Evolutionary conservation across 1,140 invertebrate genomes (phyloP), one percentile per base, ranked within the genome.

Genomic region (Aphaenogaster floridana): DNA sequence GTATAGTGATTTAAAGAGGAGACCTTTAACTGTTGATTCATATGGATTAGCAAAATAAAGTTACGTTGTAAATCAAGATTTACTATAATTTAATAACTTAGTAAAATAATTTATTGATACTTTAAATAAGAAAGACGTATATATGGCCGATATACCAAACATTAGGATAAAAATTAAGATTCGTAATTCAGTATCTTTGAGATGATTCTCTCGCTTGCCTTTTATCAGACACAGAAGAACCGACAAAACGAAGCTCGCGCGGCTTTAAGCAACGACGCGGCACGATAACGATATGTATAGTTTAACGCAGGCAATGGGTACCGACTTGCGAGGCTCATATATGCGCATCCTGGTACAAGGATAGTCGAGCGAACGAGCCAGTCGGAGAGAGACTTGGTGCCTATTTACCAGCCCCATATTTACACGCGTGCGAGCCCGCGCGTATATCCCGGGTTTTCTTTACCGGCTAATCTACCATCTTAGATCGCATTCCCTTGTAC

Each of bases 381-480:
- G 64, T 39, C 52, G 21, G 71, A 42, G 39, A 54, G 57, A 78
- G 15, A 28, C 74, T 64, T 36, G 8, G 50, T 90, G 86, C 86
- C 89, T 90, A 90, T 90, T 90, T 91, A 90, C 89, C 89, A 90
- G 89, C 89, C 83, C 90, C 86, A 91, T 91, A 91, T 91, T 91
- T 91, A 90, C 89, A 91, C 83, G 90, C 87, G 87, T 81, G 68
- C 63, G 36, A 45, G 50, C 34, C 61, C 45, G 52, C 63, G 72
- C 77, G 69, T 88, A 91, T 52, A 48, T 87, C 59, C 64, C 72
- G 85, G 61, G 63, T 71, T 93, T 89, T 91, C 90, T 89, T 91
- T 92, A 92, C 91, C 86, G 79, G 90, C 90, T 93, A 93, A 93
- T 93, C 92, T 93, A 87, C 92, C 92, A 93, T 93, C 92, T 93